Conservation (phyloP, 2,113 vertebrate genomes). For the Pluvialis apricaria region DNA sequence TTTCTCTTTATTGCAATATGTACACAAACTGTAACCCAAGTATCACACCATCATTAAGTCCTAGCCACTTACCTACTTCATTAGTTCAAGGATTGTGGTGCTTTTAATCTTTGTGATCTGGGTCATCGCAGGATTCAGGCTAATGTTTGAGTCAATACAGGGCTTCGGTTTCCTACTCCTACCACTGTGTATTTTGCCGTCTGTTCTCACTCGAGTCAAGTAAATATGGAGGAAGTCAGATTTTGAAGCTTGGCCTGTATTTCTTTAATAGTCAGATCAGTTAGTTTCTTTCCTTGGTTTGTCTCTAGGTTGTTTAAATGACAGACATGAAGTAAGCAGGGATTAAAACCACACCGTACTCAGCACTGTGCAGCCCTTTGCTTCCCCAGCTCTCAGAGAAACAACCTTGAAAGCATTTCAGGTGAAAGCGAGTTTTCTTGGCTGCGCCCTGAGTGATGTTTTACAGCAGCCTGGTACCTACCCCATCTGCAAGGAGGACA, state of each 20-base stretch:
- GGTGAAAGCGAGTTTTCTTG: not conserved
- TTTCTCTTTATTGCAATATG: not conserved
- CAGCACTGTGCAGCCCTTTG: not conserved
- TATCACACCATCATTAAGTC: not conserved
- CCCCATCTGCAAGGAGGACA: not conserved
- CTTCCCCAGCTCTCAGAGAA: not conserved
- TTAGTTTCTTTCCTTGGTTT: not conserved
- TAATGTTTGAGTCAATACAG: not conserved
- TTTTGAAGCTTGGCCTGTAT: not conserved
- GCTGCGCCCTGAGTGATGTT: not conserved
- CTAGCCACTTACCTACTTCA: not conserved
- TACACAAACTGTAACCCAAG: not conserved
- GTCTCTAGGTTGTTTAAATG: not conserved
- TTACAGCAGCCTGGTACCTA: not conserved
- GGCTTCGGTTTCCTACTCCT: not conserved
- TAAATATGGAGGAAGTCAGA: not conserved
- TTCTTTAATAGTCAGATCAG: not conserved
- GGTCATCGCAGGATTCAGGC: slow-evolving; percentile 17
- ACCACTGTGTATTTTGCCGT: not conserved
- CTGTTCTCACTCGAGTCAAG: not conserved
- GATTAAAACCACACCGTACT: not conserved
- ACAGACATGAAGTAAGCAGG: not conserved
- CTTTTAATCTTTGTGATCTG: slow-evolving; percentile 48
- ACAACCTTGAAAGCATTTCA: not conserved
- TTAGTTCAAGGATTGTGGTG: slow-evolving; percentile 18